Evolutionary conservation across 2,113 vertebrate genomes (phyloP).

Genomic region (Odocoileus virginianus): DNA sequence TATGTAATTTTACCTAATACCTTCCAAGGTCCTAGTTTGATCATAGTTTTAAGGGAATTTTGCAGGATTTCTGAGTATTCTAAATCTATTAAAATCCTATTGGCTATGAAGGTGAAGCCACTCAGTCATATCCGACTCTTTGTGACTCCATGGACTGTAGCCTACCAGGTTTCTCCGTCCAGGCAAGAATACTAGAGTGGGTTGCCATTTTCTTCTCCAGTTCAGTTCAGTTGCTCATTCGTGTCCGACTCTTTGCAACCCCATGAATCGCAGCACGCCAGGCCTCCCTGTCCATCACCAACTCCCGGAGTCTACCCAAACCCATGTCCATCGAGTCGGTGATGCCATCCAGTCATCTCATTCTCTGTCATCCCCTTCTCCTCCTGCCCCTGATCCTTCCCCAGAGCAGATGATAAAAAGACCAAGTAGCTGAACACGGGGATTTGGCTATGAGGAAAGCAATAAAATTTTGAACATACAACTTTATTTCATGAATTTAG

Average conservation of each 20-base stretch:
- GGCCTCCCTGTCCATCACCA: no score
- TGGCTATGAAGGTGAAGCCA: neutral
- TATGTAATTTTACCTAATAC: slow-evolving; percentile 28
- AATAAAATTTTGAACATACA: slow-evolving; percentile 6
- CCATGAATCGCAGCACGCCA: no score
- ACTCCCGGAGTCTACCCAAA: no score
- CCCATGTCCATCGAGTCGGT: no score
- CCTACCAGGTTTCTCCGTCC: neutral
- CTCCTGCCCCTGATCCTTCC: neutral
- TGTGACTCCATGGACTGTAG: neutral
- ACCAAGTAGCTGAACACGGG: neutral
- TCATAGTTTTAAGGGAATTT: slow-evolving; percentile 43
- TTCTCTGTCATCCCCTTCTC: no score
- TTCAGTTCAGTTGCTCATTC: no score
- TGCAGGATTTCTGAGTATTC: slow-evolving; percentile 21
- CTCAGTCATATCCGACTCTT: neutral
- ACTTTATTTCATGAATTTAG: slow-evolving; percentile 10
- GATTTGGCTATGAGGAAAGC: neutral
- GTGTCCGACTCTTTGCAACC: no score
- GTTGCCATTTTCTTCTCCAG: neutral
- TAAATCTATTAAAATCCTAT: slow-evolving; percentile 31
- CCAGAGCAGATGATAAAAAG: neutral
- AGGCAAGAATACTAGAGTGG: neutral
- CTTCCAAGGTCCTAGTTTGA: neutral
- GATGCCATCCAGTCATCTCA: no score